Percentiles rank a stretch among this genome's conserved stretches.
Conservation (phyloP, 1,140 invertebrate genomes). For the Phenacoccus solenopsis region DNA sequence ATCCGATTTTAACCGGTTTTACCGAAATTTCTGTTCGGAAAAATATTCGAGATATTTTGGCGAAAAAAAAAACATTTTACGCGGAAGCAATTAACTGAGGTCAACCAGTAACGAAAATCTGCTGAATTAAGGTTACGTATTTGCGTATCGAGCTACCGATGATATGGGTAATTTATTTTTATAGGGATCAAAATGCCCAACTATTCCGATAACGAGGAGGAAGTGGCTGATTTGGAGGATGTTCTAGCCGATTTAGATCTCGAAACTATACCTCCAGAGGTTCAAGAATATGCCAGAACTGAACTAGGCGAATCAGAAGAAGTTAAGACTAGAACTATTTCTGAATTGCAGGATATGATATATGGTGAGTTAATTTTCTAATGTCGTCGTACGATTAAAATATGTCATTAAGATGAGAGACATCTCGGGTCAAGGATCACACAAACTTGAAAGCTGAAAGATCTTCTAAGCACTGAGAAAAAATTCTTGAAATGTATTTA, state of each 20-base stretch:
- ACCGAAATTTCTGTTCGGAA: too few relatives aligned
- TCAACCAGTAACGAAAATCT: neutral
- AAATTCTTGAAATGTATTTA: too few relatives aligned
- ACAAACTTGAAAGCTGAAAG: too few relatives aligned
- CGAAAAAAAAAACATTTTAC: neutral
- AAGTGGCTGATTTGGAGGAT: slow-evolving; percentile 29
- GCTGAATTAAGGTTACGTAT: neutral
- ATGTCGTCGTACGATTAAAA: slow-evolving; percentile 19
- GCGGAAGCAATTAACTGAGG: neutral
- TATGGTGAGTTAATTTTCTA: slow-evolving; percentile 43
- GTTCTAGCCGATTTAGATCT: slow-evolving; percentile 36
- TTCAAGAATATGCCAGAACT: slow-evolving; percentile 37
- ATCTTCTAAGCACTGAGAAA: too few relatives aligned
- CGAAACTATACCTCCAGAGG: slow-evolving; percentile 33
- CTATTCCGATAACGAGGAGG: neutral
- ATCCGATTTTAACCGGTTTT: neutral
- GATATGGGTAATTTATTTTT: neutral
- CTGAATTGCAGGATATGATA: slow-evolving; percentile 59
- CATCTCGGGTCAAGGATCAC: too few relatives aligned
- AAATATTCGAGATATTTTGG: neutral
- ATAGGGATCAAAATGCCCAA: slow-evolving; percentile 5
- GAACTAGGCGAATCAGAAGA: slow-evolving; percentile 40
- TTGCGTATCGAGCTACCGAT: neutral
- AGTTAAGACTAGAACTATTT: slow-evolving; percentile 43
- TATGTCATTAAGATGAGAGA: too few relatives aligned